A percentile compares a stretch with the other conserved stretches of the same genome.
Conservation (phyloP, 2,113 vertebrate species). For the Haliaeetus leucogaster region DNA sequence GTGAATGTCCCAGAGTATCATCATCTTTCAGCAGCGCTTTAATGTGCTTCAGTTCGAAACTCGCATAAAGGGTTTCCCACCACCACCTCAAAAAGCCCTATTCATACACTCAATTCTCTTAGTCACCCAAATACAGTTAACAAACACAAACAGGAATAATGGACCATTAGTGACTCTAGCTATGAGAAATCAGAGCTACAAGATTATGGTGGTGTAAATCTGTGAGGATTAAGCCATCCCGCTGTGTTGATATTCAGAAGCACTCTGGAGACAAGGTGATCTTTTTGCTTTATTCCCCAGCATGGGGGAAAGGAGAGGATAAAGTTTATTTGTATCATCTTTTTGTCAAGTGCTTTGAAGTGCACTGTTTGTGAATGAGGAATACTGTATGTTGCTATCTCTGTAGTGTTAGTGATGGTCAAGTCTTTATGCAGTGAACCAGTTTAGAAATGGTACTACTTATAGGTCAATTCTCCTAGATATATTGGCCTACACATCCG, state of each 20-base stretch:
- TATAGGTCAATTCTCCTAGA: not conserved
- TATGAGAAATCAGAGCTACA: not conserved
- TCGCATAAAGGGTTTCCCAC: not conserved
- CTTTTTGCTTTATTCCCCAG: conserved; percentile 26
- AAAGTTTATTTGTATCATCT: not conserved
- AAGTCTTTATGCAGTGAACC: not conserved
- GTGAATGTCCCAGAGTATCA: not conserved
- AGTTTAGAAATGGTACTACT: not conserved
- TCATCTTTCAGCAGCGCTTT: not conserved
- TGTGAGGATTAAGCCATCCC: not conserved
- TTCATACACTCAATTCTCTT: not conserved
- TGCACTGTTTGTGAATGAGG: not conserved
- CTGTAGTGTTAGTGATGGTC: not conserved
- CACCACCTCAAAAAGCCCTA: not conserved
- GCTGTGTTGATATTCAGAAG: not conserved
- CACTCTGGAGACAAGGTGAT: not conserved
- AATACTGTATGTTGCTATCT: not conserved
- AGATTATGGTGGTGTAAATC: not conserved
- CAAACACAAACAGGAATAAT: not conserved
- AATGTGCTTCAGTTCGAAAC: not conserved
- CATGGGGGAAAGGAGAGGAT: not conserved
- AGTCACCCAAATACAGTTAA: not conserved
- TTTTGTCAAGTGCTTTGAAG: not conserved
- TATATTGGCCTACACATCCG: not conserved
- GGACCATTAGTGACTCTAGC: not conserved